A percentile compares a stretch with the other conserved stretches of the same genome.
Conservation (phyloP, 2,113 vertebrate species). For the Maccullochella peelii region DNA sequence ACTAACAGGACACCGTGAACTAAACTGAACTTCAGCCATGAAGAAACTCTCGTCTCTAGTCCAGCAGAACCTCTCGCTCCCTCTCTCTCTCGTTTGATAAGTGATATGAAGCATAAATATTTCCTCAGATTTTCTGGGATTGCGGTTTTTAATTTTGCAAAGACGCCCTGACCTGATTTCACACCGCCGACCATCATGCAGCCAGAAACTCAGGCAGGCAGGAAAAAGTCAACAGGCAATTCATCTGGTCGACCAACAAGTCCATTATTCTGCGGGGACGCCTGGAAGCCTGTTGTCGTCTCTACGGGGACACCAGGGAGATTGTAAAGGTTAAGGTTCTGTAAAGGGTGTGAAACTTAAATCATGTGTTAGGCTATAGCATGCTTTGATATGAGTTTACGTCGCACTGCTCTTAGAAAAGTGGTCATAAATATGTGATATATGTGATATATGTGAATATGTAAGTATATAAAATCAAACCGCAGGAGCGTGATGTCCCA, state of each 20-base stretch:
- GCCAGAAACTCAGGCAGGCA: background rate
- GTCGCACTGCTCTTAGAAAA: too few relatives aligned
- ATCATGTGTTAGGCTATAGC: too few relatives aligned
- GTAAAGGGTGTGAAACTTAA: too few relatives aligned
- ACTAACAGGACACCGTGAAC: slow-evolving; percentile 1
- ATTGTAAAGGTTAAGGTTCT: too few relatives aligned
- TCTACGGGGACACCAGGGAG: too few relatives aligned
- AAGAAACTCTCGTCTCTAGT: background rate
- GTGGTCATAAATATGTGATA: too few relatives aligned
- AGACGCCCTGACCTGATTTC: slow-evolving; percentile 23
- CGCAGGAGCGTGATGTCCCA: background rate
- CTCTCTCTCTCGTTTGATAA: background rate
- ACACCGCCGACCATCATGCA: background rate
- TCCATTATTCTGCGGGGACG: background rate
- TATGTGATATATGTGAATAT: too few relatives aligned
- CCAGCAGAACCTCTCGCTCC: background rate
- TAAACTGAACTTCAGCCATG: slow-evolving; percentile 12
- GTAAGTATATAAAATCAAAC: slow-evolving; percentile 16
- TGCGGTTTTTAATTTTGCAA: slow-evolving; percentile 21
- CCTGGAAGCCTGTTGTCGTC: too few relatives aligned
- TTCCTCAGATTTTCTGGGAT: slow-evolving; percentile 37
- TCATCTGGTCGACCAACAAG: background rate
- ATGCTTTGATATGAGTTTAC: too few relatives aligned
- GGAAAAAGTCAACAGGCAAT: background rate
- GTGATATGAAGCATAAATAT: slow-evolving; percentile 34